A percentile compares a stretch with the other conserved stretches of the same genome.
Evolutionary conservation across 2,888 invertebrate genomes (phyloP).

Genomic region (Emmelina monodactyla): DNA sequence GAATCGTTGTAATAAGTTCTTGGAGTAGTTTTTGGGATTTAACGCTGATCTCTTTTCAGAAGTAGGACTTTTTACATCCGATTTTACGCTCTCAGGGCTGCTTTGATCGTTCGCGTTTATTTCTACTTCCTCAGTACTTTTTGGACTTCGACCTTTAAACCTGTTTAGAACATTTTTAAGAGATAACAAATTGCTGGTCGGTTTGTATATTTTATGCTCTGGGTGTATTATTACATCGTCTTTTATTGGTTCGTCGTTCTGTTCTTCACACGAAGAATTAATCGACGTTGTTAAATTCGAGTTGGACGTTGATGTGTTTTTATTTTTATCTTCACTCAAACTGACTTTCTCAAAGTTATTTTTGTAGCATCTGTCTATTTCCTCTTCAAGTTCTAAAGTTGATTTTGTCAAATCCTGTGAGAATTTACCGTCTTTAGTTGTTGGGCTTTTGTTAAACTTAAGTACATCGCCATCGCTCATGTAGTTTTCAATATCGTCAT

Average conservation of each 20-base stretch:
- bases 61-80: constrained; percentile 45
- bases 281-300: constrained; percentile 58
- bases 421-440: constrained; percentile 35
- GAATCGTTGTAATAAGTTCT: constrained; percentile 54
- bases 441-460: constrained; percentile 45
- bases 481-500: constrained; percentile 71
- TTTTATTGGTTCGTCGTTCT: constrained; percentile 47
- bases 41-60: constrained; percentile 47
- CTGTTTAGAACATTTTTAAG: constrained; percentile 66
- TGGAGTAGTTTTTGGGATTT: constrained; percentile 54
- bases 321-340: constrained; percentile 43
- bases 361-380: constrained; percentile 59
- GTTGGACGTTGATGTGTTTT: constrained; percentile 37
- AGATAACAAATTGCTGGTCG: constrained; percentile 62
- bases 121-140: constrained; percentile 39
- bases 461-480: constrained; percentile 52
- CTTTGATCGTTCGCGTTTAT: constrained; percentile 51
- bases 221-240: constrained; percentile 70
- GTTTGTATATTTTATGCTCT: constrained; percentile 81
- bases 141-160: constrained; percentile 51
- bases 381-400: constrained; percentile 56
- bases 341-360: constrained; percentile 48
- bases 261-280: constrained; percentile 64
- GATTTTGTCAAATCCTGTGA: constrained; percentile 52
- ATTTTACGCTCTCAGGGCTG: constrained; percentile 36